Percentiles rank a stretch among this genome's conserved stretches.
Conservation (phyloP, 2,888 invertebrate genomes). For the Spisula subtruncata region DNA sequence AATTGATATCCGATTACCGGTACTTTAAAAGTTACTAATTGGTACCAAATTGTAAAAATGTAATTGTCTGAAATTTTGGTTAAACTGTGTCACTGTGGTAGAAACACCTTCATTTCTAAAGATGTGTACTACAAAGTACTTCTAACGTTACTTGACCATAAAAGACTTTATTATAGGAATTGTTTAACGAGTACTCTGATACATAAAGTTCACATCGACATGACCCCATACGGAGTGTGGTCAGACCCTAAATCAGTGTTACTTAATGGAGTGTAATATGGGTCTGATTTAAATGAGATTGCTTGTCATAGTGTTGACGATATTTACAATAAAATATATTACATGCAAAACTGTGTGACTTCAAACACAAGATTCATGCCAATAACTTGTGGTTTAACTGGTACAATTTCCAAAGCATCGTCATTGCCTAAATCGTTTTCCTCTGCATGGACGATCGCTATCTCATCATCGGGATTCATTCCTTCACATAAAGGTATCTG, state of each 20-base stretch:
- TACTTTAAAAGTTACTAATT: background rate
- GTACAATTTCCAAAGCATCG: conserved; percentile 48
- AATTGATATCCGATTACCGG: background rate
- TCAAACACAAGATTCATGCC: conserved; percentile 60
- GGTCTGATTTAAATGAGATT: no score
- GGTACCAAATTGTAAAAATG: background rate
- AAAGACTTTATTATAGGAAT: no score
- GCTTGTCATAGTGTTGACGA: no score
- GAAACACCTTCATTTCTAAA: no score
- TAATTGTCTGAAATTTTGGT: background rate
- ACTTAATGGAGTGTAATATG: no score
- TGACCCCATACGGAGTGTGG: no score
- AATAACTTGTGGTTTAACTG: conserved; percentile 46
- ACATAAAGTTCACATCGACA: no score
- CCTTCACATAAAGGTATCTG: conserved; percentile 59
- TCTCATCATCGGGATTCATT: conserved; percentile 42
- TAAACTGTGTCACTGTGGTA: no score
- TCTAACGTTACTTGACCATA: no score
- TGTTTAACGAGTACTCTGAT: no score
- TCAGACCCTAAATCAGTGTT: no score
- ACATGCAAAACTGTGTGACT: conserved; percentile 68
- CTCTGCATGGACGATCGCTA: conserved; percentile 56
- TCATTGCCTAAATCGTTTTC: conserved; percentile 34
- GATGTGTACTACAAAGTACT: no score
- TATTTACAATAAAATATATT: conserved; percentile 19